Evolutionary conservation across 2,888 invertebrate species (phyloP), one percentile per base, ranked within the genome.

Genomic region (Zaprionus obscuricornis): DNA sequence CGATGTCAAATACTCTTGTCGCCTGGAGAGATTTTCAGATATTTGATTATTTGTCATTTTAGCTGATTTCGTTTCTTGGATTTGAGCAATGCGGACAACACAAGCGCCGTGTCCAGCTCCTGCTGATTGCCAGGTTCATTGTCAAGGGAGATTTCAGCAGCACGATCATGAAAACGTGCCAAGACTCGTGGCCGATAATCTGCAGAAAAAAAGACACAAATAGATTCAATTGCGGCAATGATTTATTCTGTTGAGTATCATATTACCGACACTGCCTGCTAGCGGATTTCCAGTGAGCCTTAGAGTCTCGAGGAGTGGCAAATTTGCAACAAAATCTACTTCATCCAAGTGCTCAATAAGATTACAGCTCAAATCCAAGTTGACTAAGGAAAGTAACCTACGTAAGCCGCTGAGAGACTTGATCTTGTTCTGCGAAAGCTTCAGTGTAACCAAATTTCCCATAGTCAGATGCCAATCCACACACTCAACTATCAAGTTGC

Each of bases 181-280:
- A 98, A 91, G 1, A 97, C 96, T 86, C 96, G 96, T 0, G 97
- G 95, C 78, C 98, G 93, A 87, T 98, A 98, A 91, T 98, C 98
- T 87, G 95, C 1, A 18, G 3, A 24, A 36, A 47, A 10, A 8
- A 0, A 1, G 2, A 13, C 2, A 5, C n/a, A 20, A n/a, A 16
- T 4, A 10, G 11, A 42, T 11, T 11, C 16, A 11, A 2, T 5
- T n/a, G n/a, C n/a, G n/a, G n/a, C n/a, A n/a, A n/a, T n/a, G n/a
- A n/a, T n/a, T n/a, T n/a, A n/a, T n/a, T n/a, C n/a, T n/a, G n/a
- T n/a, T n/a, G n/a, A n/a, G n/a, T n/a, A n/a, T n/a, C n/a, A n/a
- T n/a, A n/a, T 74, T 66, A 90, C 90, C 90, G 31, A 90, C 90
- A 66, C 88, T 89, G 10, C 89, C 93, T 0, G 97, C 96, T 0